phyloP scores from a whole-genome alignment of 1,140 invertebrate species.

The Zaprionus camerounensis region DNA sequence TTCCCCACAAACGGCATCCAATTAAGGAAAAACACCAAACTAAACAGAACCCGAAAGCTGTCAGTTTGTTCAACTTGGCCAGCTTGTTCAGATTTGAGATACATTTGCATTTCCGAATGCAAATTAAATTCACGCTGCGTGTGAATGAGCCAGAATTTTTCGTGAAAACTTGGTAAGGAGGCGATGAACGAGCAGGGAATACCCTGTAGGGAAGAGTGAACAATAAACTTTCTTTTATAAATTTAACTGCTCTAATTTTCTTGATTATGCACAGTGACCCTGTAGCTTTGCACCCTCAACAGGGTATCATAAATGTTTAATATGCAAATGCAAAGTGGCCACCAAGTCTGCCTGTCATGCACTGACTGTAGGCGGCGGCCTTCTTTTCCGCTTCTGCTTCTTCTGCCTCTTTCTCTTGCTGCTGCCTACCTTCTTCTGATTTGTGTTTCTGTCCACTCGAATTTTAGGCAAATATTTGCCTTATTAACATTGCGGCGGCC shows the following conservation, averaged over 20 bases:
- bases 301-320: slow-evolving; percentile 32
- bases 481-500: slow-evolving; percentile 60
- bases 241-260: not conserved
- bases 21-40: slow-evolving; percentile 75
- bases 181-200: not conserved
- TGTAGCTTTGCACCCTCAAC: no score
- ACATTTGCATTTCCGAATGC: slow-evolving; percentile 75
- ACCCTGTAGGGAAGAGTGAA: not conserved
- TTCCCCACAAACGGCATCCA: slow-evolving; percentile 56
- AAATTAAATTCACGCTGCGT: slow-evolving; percentile 68
- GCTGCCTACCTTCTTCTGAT: slow-evolving; percentile 18
- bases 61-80: slow-evolving; percentile 43
- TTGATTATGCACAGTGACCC: not conserved
- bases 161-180: slow-evolving; percentile 19
- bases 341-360: slow-evolving; percentile 26
- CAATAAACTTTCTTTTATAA: not conserved
- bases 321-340: slow-evolving; percentile 34
- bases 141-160: slow-evolving; percentile 35
- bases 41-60: slow-evolving; percentile 64
- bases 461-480: slow-evolving; percentile 69
- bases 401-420: not conserved
- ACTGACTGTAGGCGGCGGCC: not conserved
- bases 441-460: slow-evolving; percentile 48
- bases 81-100: slow-evolving; percentile 42
- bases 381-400: not conserved